Base-by-base conservation (phyloP, 2,797 vertebrate genomes). In the Mionectes olivaceus region DNA sequence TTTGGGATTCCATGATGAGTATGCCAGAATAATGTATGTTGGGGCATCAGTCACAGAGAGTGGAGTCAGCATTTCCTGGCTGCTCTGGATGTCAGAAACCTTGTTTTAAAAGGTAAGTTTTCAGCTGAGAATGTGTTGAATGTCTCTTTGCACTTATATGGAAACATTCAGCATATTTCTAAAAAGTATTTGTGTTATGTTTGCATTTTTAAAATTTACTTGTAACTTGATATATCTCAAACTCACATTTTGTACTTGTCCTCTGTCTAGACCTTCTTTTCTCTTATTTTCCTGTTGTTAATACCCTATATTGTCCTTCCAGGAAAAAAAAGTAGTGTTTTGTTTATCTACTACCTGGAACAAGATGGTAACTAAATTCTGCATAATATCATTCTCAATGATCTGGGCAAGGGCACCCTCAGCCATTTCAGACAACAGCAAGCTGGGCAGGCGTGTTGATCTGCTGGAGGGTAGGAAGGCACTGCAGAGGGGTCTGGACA, bases 61-160 rank as follows among this genome's bases (percentile, higher is more conserved):
- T 90, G 97, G 97, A 97, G 96, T 96, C 95, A 97, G 97, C 97
- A 97, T 96, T 97, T 97, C 96, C 90, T 95, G 96, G 96, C 96
- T 98, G 97, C 97, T 97, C 91, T 97, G 97, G 97, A 98, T 97
- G 95, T 97, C 97, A 98, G 97, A 96, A 97, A 96, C 83, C 94
- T 96, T 79, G n/a, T 89, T 91, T 75, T 84, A 63, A 89, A 93
- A 98, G 97, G 98, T 98, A 97, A 97, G 97, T 94, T 91, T 97
- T 76, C 93, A 79, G 53, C 24, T 83, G 44, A 92, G 44, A 96
- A 81, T 84, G 21, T 83, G 53, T 92, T 94, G 37, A 88, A 80
- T 96, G 73, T 47, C 44, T 95, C 81, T 93, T 43, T 84, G 9
- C 81, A 30, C 50, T 95, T 56, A 22, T 71, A 18, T 57, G 49